A percentile compares a stretch with the other conserved stretches of the same genome.
Conservation (phyloP, 2,888 invertebrate genomes). For the Mesorhabditis sp. region DNA sequence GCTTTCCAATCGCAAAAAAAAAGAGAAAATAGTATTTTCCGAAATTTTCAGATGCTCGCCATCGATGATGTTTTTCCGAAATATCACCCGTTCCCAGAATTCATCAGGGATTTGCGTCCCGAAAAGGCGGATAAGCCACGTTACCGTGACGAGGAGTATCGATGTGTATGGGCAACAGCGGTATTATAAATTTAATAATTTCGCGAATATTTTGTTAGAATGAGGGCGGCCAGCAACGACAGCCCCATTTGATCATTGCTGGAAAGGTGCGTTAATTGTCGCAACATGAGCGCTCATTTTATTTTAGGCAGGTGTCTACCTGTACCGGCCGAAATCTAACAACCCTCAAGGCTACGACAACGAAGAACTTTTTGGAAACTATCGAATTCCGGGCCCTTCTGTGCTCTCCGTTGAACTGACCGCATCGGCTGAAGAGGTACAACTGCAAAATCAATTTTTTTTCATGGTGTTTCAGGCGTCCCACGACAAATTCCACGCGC, state of each 20-base stretch:
- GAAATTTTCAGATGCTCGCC: too few relatives aligned
- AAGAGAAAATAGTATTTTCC: too few relatives aligned
- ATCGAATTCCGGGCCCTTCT: background rate
- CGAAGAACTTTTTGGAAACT: background rate
- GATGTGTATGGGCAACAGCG: background rate
- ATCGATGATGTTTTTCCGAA: background rate
- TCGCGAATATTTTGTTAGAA: background rate
- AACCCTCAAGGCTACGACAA: too few relatives aligned
- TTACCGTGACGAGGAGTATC: slow-evolving; percentile 8
- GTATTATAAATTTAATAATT: background rate
- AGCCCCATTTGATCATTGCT: background rate
- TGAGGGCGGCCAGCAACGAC: background rate
- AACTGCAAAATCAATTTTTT: background rate
- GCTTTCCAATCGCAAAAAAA: too few relatives aligned
- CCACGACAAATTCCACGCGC: background rate
- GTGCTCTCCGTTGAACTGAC: background rate
- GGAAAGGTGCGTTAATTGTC: background rate
- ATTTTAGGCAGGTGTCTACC: too few relatives aligned
- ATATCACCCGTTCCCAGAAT: background rate
- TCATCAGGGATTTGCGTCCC: slow-evolving; percentile 5
- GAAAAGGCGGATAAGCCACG: background rate
- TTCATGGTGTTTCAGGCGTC: background rate
- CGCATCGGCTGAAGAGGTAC: background rate
- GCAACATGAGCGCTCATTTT: too few relatives aligned
- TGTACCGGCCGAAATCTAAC: too few relatives aligned